phyloP scores from a whole-genome alignment of 2,797 vertebrate genomes.

The Centropyge bicolor region DNA sequence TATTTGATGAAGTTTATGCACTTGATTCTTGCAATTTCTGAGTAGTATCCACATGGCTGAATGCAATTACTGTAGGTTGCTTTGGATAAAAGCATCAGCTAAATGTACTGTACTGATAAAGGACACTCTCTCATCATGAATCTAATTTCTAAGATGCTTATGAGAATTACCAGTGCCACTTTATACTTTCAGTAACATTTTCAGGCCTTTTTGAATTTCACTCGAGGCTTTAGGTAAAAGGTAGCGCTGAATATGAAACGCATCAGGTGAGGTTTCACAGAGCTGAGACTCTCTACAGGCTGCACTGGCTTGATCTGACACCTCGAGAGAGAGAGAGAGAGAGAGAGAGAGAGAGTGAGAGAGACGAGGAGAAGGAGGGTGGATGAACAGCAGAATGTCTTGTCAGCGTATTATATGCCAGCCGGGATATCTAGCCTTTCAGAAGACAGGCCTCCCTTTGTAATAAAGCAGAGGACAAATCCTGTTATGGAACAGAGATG shows the following conservation, averaged over 20 bases:
- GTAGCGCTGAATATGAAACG: slow-evolving; percentile 16
- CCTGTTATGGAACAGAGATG: slow-evolving; percentile 90
- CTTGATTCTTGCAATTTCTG: background rate
- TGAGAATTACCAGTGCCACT: background rate
- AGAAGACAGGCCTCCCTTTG: slow-evolving; percentile 82
- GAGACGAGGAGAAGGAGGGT: slow-evolving; percentile 16
- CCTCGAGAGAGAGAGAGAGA: slow-evolving; percentile 36
- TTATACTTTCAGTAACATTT: slow-evolving; percentile 11
- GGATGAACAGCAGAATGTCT: slow-evolving; percentile 74
- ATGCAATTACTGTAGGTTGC: background rate
- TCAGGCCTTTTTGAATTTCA: slow-evolving; percentile 12
- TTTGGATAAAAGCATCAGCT: too few relatives aligned
- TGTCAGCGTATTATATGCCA: slow-evolving; percentile 84
- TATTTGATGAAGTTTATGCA: background rate
- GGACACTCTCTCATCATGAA: background rate
- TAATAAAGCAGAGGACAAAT: slow-evolving; percentile 94
- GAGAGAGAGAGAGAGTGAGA: slow-evolving; percentile 14
- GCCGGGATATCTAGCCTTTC: slow-evolving; percentile 84
- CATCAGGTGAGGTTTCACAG: slow-evolving; percentile 53
- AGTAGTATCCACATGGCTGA: background rate
- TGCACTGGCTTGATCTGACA: slow-evolving; percentile 43
- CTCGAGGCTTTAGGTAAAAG: slow-evolving; percentile 49
- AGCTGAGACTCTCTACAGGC: slow-evolving; percentile 44
- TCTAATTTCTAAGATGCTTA: slow-evolving; percentile 3
- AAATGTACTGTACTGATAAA: background rate